Percentiles rank a stretch among this genome's conserved stretches.
Conservation (phyloP, 2,797 vertebrate genomes). For the Alca torda region DNA sequence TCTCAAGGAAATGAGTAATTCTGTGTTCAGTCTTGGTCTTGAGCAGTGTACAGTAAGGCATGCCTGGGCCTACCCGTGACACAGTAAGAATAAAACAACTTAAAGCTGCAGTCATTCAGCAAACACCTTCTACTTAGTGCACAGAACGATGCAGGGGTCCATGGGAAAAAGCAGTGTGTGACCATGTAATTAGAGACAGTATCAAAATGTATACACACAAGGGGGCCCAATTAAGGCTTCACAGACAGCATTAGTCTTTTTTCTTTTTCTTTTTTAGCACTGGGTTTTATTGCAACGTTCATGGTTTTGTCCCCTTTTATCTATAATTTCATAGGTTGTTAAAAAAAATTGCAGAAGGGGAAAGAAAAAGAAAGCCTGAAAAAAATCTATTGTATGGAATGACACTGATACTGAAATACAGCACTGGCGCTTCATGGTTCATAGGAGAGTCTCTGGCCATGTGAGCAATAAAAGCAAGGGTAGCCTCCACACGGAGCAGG, state of each 20-base stretch:
- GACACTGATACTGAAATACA: not conserved
- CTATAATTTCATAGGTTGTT: conserved; percentile 48
- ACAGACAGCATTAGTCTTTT: not conserved
- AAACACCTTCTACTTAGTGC: conserved; percentile 44
- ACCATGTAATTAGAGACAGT: conserved; percentile 56
- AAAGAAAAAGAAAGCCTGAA: conserved; percentile 21
- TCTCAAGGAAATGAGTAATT: not conserved
- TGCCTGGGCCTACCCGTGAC: not conserved
- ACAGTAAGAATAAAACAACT: conserved; percentile 35
- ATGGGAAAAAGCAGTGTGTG: conserved; percentile 53
- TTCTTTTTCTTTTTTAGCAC: not conserved
- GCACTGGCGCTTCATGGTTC: not conserved
- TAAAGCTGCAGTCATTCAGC: conserved; percentile 32
- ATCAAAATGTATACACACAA: conserved; percentile 57
- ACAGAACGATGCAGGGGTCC: conserved; percentile 36
- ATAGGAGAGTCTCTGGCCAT: not conserved
- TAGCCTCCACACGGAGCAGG: not conserved
- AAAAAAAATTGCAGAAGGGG: conserved; percentile 4
- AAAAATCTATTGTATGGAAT: not conserved
- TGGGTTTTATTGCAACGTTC: not conserved
- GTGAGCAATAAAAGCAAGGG: not conserved
- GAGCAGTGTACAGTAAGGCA: not conserved
- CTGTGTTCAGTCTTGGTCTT: not conserved
- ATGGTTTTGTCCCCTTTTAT: conserved; percentile 42
- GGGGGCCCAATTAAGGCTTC: conserved; percentile 57